These are phyloP conservation scores for Drosophila mauritiana DNA, from an alignment of 1,140 invertebrate genomes.

Conservation along the genomic window DNA sequence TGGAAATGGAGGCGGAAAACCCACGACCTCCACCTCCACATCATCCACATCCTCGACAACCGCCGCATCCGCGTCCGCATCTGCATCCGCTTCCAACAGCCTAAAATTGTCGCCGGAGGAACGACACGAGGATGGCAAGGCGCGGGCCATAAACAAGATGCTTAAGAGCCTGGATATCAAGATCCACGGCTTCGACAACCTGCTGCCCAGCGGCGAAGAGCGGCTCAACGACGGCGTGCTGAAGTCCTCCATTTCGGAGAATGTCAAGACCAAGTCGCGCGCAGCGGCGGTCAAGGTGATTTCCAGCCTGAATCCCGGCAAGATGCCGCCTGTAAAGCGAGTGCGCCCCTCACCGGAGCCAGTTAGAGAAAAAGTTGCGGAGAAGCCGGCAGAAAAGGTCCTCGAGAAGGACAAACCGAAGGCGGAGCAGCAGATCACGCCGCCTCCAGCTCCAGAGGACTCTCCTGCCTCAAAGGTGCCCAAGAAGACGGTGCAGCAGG, in stretches of 20 bases:
- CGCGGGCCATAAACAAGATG: conserved; percentile 83
- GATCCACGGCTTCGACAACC: conserved; percentile 82
- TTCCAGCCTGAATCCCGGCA: conserved; percentile 67
- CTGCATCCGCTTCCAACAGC: conserved; percentile 11
- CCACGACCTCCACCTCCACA: background rate
- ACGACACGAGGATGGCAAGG: conserved; percentile 74
- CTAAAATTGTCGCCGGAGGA: conserved; percentile 53
- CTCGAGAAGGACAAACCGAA: conserved; percentile 18
- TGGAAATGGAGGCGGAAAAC: conserved; percentile 2
- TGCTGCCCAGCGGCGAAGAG: conserved; percentile 74
- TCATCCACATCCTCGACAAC: background rate
- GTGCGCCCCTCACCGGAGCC: conserved; percentile 49
- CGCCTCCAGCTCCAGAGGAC: conserved; percentile 20
- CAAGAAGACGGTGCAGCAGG: conserved; percentile 29
- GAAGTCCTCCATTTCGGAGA: conserved; percentile 84
- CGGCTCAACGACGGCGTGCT: conserved; percentile 59
- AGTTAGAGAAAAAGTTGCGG: conserved; percentile 35
- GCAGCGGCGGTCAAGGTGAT: conserved; percentile 81
- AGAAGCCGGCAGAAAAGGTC: conserved; percentile 13
- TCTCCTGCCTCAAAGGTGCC: conserved; percentile 14
- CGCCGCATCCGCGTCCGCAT: background rate
- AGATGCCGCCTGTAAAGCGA: conserved; percentile 48
- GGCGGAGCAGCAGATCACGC: conserved; percentile 10
- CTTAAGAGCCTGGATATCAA: conserved; percentile 83
- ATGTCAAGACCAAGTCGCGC: conserved; percentile 83